Evolutionary conservation across 2,113 vertebrate species (phyloP).

Genomic region (Ameiurus melas): DNA sequence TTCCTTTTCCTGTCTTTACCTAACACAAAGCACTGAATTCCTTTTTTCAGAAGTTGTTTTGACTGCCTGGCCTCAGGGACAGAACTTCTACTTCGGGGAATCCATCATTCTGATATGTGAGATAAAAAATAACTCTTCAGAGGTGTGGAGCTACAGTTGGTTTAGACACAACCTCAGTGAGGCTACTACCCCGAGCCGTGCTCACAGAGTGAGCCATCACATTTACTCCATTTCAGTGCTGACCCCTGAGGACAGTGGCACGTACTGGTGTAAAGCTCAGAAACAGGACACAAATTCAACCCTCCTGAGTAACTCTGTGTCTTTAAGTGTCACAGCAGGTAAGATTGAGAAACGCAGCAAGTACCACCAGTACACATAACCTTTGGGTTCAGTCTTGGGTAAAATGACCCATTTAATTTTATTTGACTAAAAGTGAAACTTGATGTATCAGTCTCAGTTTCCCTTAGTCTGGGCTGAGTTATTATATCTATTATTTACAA

Average conservation of each 20-base stretch:
- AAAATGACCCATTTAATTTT: background rate
- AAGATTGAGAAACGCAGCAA: background rate
- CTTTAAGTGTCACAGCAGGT: conserved; percentile 15
- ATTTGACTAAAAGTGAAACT: background rate
- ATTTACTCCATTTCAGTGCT: conserved; percentile 28
- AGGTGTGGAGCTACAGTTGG: conserved; percentile 17
- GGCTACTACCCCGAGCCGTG: background rate
- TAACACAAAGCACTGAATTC: background rate
- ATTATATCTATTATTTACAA: background rate
- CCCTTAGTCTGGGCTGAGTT: background rate
- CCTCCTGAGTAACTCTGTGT: background rate
- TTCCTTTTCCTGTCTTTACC: background rate
- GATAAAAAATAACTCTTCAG: background rate
- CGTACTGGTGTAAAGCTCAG: background rate
- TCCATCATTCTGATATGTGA: conserved; percentile 20
- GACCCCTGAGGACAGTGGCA: conserved; percentile 18
- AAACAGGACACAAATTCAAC: background rate
- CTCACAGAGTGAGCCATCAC: conserved; percentile 7
- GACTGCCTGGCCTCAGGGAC: conserved; percentile 1
- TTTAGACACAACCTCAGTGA: conserved; percentile 2
- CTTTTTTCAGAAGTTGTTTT: conserved; percentile 2
- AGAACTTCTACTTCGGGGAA: conserved; percentile 21
- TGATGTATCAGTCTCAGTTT: background rate
- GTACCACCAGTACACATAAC: background rate
- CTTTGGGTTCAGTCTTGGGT: background rate